phyloP scores from a whole-genome alignment of 2,888 invertebrate genomes.

The Eristalis intricaria region DNA sequence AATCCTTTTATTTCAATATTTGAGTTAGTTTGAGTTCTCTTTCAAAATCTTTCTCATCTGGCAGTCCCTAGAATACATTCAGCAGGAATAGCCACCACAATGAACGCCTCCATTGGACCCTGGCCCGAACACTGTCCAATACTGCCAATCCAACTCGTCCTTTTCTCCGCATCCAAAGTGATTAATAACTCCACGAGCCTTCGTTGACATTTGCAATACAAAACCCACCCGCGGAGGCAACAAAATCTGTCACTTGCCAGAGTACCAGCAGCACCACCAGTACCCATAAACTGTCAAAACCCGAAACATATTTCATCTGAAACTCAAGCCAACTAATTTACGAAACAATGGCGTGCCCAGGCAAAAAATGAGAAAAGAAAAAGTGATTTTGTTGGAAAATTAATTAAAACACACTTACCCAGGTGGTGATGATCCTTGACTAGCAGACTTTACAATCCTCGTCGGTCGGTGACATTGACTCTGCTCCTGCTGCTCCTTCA shows the following conservation, averaged over 20 bases:
- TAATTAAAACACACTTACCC: conserved; percentile 50
- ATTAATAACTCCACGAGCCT: background rate
- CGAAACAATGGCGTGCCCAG: background rate
- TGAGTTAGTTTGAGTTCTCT: no score
- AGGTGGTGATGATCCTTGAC: conserved; percentile 58
- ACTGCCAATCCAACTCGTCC: background rate
- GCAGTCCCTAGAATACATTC: no score
- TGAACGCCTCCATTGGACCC: background rate
- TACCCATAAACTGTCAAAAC: background rate
- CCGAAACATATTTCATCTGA: background rate
- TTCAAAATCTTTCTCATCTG: no score
- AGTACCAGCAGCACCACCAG: background rate
- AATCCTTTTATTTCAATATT: no score
- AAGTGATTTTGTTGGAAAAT: conserved; percentile 1
- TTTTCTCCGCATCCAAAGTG: background rate
- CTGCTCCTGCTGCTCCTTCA: conserved; percentile 43
- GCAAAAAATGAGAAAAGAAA: background rate
- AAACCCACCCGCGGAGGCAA: background rate
- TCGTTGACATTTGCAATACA: background rate
- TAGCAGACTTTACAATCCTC: conserved; percentile 51
- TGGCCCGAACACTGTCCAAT: background rate
- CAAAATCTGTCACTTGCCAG: background rate
- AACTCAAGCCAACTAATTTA: background rate
- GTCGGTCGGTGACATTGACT: conserved; percentile 20
- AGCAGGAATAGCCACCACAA: background rate